Percentiles rank a stretch among this genome's conserved stretches.
Evolutionary conservation across 2,797 vertebrate species (phyloP).

Genomic region (Erethizon dorsatum): DNA sequence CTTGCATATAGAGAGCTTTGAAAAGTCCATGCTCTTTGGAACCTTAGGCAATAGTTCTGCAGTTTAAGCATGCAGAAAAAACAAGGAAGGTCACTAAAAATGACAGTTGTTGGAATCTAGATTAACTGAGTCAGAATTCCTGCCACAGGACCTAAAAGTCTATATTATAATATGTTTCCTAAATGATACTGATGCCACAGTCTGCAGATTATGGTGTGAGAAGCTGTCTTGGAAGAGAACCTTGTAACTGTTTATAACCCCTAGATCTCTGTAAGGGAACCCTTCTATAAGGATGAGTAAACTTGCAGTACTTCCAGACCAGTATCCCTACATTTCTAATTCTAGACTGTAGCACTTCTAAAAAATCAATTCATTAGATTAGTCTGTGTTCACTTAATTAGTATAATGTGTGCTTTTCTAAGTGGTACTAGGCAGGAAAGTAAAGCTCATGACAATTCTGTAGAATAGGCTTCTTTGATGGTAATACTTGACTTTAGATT

Average conservation of each 20-base stretch:
- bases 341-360: neutral
- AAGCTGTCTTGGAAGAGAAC: neutral
- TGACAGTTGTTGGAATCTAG: neutral
- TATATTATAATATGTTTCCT: neutral
- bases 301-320: neutral
- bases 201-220: neutral
- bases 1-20: neutral
- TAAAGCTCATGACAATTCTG: neutral
- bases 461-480: neutral
- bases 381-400: constrained; percentile 31
- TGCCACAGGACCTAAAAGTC: neutral
- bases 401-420: constrained; percentile 17
- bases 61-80: neutral
- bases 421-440: neutral
- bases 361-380: constrained; percentile 26
- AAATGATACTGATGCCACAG: neutral
- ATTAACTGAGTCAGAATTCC: constrained; percentile 40
- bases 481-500: constrained; percentile 1
- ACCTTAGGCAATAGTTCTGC: neutral
- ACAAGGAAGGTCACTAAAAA: neutral
- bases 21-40: constrained; percentile 15
- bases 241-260: neutral
- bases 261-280: neutral
- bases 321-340: neutral
- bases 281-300: neutral